Evolutionary conservation across 2,113 vertebrate species (phyloP).

Genomic region (Ploceus nigricollis): DNA sequence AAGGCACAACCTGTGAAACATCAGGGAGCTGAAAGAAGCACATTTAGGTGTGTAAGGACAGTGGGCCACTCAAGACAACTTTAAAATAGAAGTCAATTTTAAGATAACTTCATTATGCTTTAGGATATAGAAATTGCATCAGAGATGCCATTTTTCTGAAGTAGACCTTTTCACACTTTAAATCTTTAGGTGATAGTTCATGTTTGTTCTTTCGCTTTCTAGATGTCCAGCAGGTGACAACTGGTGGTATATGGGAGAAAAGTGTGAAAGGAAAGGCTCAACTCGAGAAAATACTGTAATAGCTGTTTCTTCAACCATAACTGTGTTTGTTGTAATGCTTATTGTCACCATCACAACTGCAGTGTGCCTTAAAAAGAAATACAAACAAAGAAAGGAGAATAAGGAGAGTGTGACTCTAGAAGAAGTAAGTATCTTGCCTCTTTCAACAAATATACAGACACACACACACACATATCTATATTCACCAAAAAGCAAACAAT

Average conservation of each 20-base stretch:
- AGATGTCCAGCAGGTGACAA: constrained; percentile 81
- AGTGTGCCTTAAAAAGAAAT: constrained; percentile 67
- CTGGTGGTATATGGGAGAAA: constrained; percentile 88
- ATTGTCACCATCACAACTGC: constrained; percentile 67
- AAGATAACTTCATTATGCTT: not conserved
- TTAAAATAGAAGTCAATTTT: not conserved
- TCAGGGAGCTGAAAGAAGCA: not conserved
- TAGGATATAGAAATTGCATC: not conserved
- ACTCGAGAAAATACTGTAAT: constrained; percentile 69
- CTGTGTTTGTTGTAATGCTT: constrained; percentile 74
- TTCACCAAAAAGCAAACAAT: not conserved
- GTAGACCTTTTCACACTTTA: not conserved
- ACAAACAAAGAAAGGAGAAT: not conserved
- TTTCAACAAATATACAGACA: not conserved
- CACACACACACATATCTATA: fast-evolving
- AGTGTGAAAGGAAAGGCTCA: constrained; percentile 80
- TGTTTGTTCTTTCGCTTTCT: not conserved
- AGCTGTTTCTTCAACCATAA: constrained; percentile 64
- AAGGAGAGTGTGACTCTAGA: not conserved
- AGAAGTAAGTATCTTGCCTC: constrained; percentile 62
- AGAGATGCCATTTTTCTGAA: not conserved
- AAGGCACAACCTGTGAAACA: not conserved
- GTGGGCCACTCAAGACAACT: not conserved
- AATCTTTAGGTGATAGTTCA: not conserved
- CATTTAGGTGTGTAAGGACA: not conserved